These are phyloP conservation scores for Fistularia tabacaria DNA, from an alignment of 2,797 vertebrate genomes.

Conservation along the genomic window DNA sequence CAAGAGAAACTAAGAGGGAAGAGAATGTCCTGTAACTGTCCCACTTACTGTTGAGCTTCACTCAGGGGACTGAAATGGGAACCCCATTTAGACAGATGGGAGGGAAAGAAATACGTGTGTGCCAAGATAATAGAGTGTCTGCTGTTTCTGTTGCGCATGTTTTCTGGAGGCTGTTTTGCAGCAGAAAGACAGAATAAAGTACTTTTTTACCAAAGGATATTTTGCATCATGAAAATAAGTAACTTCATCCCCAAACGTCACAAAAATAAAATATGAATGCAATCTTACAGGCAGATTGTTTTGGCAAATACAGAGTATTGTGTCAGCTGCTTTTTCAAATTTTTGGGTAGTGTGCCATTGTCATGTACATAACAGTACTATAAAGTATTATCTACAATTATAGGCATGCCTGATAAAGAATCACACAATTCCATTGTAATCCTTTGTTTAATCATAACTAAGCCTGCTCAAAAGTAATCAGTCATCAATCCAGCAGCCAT, in stretches of 20 bases:
- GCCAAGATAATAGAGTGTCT: conserved; percentile 28
- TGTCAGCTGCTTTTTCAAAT: too few species aligned
- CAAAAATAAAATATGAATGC: too few species aligned
- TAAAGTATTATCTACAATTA: not conserved
- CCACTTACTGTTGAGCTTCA: conserved; percentile 61
- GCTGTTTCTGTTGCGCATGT: conserved; percentile 17
- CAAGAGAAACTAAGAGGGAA: conserved; percentile 28
- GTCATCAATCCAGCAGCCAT: conserved; percentile 48
- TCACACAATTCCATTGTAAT: not conserved
- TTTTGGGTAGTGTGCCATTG: too few species aligned
- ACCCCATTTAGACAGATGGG: conserved; percentile 51
- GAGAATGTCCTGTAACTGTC: conserved; percentile 64
- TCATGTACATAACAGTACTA: not conserved
- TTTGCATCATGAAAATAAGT: too few species aligned
- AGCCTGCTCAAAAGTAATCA: conserved; percentile 34
- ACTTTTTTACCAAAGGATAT: not conserved
- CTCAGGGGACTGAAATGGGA: conserved; percentile 63
- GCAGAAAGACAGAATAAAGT: not conserved
- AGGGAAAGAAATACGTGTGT: conserved; percentile 15
- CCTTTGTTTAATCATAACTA: conserved; percentile 48
- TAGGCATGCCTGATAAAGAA: not conserved
- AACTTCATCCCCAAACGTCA: too few species aligned
- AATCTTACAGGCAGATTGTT: too few species aligned
- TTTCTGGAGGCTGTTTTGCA: conserved; percentile 9
- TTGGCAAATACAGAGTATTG: too few species aligned